Evolutionary conservation across 2,113 vertebrate genomes (phyloP).

Genomic region (Oncorhynchus masou): DNA sequence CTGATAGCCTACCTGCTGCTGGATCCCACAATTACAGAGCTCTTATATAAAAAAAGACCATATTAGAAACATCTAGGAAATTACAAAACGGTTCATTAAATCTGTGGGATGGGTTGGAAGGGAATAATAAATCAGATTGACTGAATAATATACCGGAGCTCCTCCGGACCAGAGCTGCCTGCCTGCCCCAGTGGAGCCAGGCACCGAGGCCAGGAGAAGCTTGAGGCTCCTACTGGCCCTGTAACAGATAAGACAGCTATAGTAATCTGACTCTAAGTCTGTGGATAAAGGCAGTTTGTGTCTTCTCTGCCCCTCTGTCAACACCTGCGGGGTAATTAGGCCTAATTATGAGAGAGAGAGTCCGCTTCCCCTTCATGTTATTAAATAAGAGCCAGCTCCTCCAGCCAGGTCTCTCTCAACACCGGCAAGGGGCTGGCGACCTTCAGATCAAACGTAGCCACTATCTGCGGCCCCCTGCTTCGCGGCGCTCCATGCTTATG

Average conservation of each 20-base stretch:
- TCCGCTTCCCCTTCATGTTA: slow-evolving; percentile 99
- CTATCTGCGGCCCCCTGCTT: slow-evolving; percentile 83
- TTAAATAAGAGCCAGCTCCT: slow-evolving; percentile 98
- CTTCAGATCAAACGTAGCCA: slow-evolving; percentile 98
- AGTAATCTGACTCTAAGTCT: slow-evolving; percentile 99
- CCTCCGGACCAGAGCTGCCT: slow-evolving; percentile 48
- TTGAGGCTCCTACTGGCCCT: slow-evolving; percentile 87
- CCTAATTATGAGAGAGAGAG: slow-evolving; percentile 97
- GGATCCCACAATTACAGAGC: slow-evolving; percentile 1
- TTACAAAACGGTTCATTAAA: slow-evolving; percentile 44
- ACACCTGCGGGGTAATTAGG: slow-evolving; percentile 99
- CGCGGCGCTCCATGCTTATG: slow-evolving; percentile 40
- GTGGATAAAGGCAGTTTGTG: slow-evolving; percentile 99
- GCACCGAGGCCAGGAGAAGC: slow-evolving; percentile 65
- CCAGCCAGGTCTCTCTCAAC: slow-evolving; percentile 95
- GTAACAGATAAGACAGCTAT: slow-evolving; percentile 94
- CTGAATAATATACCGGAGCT: slow-evolving; percentile 80
- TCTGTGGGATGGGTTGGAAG: slow-evolving; percentile 2
- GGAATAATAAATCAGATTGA: slow-evolving; percentile 69
- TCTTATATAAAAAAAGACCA: slow-evolving; percentile 22
- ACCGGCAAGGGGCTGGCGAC: slow-evolving; percentile 84
- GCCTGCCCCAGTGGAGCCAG: slow-evolving; percentile 77
- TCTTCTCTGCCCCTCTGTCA: slow-evolving; percentile 97
- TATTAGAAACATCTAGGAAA: slow-evolving; percentile 14
- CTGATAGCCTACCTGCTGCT: neutral